Percentiles rank a stretch among this genome's conserved stretches.
phyloP scores from a whole-genome alignment of 2,888 invertebrate genomes.

The Dasypolia templi region DNA sequence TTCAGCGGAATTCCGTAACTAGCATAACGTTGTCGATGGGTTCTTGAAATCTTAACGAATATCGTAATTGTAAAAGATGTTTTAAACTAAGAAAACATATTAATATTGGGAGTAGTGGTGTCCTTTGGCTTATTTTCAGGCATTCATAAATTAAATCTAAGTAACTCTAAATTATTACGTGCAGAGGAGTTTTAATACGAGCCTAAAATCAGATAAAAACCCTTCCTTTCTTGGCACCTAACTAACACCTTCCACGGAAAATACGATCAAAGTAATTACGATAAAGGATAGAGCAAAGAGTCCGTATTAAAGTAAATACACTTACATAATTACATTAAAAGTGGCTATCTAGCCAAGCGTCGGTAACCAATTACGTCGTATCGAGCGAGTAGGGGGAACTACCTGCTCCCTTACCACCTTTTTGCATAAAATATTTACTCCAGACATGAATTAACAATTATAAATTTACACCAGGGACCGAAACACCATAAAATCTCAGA shows the following conservation, averaged over 20 bases:
- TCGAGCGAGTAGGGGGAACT: slow-evolving; percentile 46
- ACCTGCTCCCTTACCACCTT: slow-evolving; percentile 45
- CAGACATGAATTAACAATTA: slow-evolving; percentile 65
- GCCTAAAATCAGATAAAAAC: slow-evolving; percentile 38
- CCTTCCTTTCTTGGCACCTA: slow-evolving; percentile 25
- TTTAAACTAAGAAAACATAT: not conserved
- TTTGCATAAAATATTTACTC: slow-evolving; percentile 62
- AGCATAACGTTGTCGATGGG: too few species aligned
- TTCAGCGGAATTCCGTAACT: not conserved
- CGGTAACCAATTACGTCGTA: slow-evolving; percentile 58
- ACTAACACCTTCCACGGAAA: slow-evolving; percentile 23
- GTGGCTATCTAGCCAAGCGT: slow-evolving; percentile 55
- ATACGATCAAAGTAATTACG: slow-evolving; percentile 53
- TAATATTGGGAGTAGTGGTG: not conserved
- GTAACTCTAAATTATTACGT: slow-evolving; percentile 22
- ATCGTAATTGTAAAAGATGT: not conserved
- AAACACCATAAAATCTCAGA: slow-evolving; percentile 72
- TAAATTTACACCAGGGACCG: slow-evolving; percentile 73
- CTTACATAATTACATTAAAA: slow-evolving; percentile 61
- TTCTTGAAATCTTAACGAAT: not conserved
- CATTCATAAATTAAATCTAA: not conserved
- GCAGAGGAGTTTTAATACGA: slow-evolving; percentile 26
- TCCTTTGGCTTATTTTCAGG: not conserved
- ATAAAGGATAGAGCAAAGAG: slow-evolving; percentile 53
- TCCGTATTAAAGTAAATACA: slow-evolving; percentile 58